phyloP scores from a whole-genome alignment of 2,888 invertebrate species.

The Noctua comes region DNA sequence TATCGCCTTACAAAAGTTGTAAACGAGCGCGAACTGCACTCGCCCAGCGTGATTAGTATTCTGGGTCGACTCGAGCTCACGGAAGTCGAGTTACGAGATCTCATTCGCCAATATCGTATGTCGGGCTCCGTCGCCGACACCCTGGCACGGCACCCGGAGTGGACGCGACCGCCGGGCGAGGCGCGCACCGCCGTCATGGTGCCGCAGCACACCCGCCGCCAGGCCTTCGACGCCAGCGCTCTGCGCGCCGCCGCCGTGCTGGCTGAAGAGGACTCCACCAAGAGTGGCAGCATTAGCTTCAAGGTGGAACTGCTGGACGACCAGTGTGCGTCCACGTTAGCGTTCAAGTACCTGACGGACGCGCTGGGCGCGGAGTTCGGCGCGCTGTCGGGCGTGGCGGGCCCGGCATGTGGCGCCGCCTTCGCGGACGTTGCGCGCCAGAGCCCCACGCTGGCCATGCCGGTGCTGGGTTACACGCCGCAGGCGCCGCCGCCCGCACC shows the following conservation, averaged over 20 bases:
- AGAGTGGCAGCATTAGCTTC: constrained; percentile 63
- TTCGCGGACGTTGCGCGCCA: constrained; percentile 82
- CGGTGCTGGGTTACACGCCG: constrained; percentile 81
- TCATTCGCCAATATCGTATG: constrained; percentile 62
- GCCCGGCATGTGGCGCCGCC: constrained; percentile 83
- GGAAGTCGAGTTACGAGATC: constrained; percentile 68
- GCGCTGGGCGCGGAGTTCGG: constrained; percentile 81
- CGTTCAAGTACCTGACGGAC: constrained; percentile 80
- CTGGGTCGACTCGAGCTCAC: constrained; percentile 74
- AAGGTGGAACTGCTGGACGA: constrained; percentile 80
- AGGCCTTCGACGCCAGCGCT: constrained; percentile 72
- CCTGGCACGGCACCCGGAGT: constrained; percentile 62
- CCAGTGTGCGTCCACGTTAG: constrained; percentile 79
- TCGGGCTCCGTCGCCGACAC: constrained; percentile 68
- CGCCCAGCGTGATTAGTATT: constrained; percentile 75
- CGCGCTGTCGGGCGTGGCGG: constrained; percentile 80
- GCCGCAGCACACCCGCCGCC: constrained; percentile 67
- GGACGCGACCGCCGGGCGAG: constrained; percentile 67
- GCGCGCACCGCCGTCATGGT: constrained; percentile 74
- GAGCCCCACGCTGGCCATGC: constrained; percentile 76
- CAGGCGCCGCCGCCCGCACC: constrained; percentile 73
- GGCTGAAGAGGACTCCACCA: constrained; percentile 75
- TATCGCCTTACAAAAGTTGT: constrained; percentile 80
- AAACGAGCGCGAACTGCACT: constrained; percentile 75
- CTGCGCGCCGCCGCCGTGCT: constrained; percentile 80